Conservation (phyloP, 2,113 vertebrate species). For the Pluvianellus socialis region DNA sequence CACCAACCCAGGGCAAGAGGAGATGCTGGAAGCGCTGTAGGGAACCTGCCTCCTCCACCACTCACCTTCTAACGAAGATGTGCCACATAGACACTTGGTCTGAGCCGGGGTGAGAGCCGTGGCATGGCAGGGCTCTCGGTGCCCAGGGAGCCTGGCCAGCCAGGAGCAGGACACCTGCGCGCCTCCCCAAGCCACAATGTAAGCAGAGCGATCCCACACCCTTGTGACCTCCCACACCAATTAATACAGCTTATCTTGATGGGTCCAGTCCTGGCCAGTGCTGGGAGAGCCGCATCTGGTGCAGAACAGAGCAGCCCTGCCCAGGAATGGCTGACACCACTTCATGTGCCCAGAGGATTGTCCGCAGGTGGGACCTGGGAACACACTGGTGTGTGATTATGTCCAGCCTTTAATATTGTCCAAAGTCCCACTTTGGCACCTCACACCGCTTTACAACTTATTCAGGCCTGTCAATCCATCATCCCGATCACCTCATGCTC, state of each 20-base stretch:
- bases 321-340: neutral
- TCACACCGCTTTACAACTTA: neutral
- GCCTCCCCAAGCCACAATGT: neutral
- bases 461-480: neutral
- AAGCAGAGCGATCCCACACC: neutral
- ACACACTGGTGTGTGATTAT: neutral
- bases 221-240: neutral
- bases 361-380: neutral
- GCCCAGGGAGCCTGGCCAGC: neutral
- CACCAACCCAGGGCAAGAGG: neutral
- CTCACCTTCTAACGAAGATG: neutral
- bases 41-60: neutral
- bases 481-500: neutral
- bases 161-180: rapidly evolving
- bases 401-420: neutral
- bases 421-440: neutral
- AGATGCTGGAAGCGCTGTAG: neutral
- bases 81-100: rapidly evolving
- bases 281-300: neutral
- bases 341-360: neutral
- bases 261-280: neutral
- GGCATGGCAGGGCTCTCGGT: neutral
- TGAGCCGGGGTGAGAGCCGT: neutral
- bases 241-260: neutral
- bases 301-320: neutral